Evolutionary conservation across 2,888 invertebrate species (phyloP), one percentile per base, ranked within the genome.

Genomic region (Athalia rosae): DNA sequence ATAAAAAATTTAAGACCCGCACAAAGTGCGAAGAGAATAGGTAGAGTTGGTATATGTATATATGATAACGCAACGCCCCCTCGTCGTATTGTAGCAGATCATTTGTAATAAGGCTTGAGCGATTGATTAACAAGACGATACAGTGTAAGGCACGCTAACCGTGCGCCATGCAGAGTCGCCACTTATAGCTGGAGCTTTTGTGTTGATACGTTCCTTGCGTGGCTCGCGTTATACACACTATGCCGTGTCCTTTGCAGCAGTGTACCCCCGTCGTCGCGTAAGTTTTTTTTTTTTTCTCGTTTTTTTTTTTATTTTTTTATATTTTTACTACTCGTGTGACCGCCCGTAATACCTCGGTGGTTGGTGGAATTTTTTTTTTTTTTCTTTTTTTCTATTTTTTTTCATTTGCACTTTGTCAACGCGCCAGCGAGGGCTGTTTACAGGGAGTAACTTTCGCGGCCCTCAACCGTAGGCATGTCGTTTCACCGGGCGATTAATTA

Each of bases 151-250:
- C 67, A 67, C 71, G 71, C 56, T 58, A 71, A 6, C 15, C 41
- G 43, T 9, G 45, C 28, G 28, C 28, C 28, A 28, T 28, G 28
- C 28, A 28, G 28, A 28, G 28, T 28, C 28, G 28, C 28, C 28
- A 28, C 28, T 28, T 28, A 28, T 28, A 28, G 28, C 28, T 28
- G 28, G 28, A n/a, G 61, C 61, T 28, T 13, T 7, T n/a, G 15
- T 11, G 8, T 61, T 50, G 61, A 61, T 74, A 74, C 74, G 74
- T 62, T 73, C 28, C 47, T 73, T 47, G 59, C 59, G 59, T 73
- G 73, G 73, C 59, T 47, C 28, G 28, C 2, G 28, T 28, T 28
- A 1, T n/a, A n/a, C n/a, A n/a, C n/a, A n/a, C n/a, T 28, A 28
- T 28, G 28, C 28, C 15, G n/a, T 53, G 53, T n/a, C 53, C 7